Conservation (phyloP, 1,140 invertebrate genomes). For the Tetramorium alpestre region DNA sequence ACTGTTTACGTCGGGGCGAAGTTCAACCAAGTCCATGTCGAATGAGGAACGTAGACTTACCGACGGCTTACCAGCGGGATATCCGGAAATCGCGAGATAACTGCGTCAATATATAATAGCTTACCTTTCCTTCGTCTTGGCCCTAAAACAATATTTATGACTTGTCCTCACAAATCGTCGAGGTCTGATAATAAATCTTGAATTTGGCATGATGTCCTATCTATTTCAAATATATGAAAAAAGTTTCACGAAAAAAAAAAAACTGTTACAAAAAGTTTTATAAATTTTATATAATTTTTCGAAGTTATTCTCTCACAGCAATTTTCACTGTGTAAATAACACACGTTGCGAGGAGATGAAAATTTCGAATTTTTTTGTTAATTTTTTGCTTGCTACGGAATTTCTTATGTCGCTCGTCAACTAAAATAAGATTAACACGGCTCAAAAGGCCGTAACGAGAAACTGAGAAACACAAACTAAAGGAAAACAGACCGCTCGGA, state of each 20-base stretch:
- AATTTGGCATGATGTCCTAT: neutral
- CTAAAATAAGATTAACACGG: constrained; percentile 16
- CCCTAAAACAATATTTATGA: constrained; percentile 1
- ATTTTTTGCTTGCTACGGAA: neutral
- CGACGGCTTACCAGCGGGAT: neutral
- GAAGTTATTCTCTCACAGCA: neutral
- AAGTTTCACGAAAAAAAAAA: neutral
- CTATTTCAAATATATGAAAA: neutral
- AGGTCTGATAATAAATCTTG: neutral
- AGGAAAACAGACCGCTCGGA: constrained; percentile 30
- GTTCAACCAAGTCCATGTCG: constrained; percentile 42
- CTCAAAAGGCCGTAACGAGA: constrained; percentile 17
- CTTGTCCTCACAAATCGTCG: neutral
- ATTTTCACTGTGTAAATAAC: neutral
- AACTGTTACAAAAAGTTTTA: neutral
- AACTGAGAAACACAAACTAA: constrained; percentile 24
- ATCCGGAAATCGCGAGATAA: constrained; percentile 29
- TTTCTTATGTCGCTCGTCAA: constrained; percentile 15
- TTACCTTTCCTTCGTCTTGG: neutral
- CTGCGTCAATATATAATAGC: constrained; percentile 2
- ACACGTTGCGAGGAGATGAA: neutral
- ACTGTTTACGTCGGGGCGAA: constrained; percentile 51
- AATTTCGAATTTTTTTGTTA: neutral
- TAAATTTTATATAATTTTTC: neutral
- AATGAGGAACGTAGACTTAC: constrained; percentile 31